A percentile compares a stretch with the other conserved stretches of the same genome.
Conservation (phyloP, 2,797 vertebrate genomes). For the Pseudotriccus pelzelni region DNA sequence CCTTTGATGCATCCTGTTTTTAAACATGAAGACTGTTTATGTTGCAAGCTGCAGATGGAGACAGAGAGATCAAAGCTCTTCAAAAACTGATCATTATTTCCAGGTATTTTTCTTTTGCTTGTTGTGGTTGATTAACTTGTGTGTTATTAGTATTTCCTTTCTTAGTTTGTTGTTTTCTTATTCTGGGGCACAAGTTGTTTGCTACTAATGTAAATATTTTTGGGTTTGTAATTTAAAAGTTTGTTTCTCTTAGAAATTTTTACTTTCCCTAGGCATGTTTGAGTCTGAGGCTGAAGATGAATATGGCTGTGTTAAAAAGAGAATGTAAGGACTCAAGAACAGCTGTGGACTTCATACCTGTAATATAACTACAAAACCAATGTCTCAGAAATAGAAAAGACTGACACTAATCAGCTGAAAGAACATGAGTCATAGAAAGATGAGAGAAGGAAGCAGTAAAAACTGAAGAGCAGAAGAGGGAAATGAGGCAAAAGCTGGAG, state of each 20-base stretch:
- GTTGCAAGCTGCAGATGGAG: constrained; percentile 10
- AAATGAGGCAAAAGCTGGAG: neutral
- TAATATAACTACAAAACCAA: neutral
- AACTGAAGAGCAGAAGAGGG: neutral
- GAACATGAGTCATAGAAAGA: neutral
- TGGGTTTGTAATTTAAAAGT: neutral
- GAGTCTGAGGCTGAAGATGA: neutral
- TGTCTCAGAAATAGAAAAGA: neutral
- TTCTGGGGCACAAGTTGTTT: neutral
- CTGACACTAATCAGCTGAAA: neutral
- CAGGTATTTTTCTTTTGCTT: neutral
- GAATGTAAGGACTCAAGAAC: neutral
- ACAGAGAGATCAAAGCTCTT: constrained; percentile 29
- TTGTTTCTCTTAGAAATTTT: neutral
- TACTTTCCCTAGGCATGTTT: neutral
- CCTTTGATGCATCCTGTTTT: constrained; percentile 29
- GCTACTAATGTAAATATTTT: neutral
- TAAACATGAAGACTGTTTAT: constrained; percentile 13
- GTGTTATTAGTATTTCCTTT: neutral
- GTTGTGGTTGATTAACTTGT: neutral
- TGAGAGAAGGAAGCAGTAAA: neutral
- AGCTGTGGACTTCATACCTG: neutral
- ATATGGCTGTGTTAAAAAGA: neutral
- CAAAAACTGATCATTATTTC: neutral
- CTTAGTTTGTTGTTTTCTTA: neutral